Evolutionary conservation across 2,113 vertebrate genomes (phyloP), one percentile per base, ranked within the genome.

Genomic region (Myotis davidii): DNA sequence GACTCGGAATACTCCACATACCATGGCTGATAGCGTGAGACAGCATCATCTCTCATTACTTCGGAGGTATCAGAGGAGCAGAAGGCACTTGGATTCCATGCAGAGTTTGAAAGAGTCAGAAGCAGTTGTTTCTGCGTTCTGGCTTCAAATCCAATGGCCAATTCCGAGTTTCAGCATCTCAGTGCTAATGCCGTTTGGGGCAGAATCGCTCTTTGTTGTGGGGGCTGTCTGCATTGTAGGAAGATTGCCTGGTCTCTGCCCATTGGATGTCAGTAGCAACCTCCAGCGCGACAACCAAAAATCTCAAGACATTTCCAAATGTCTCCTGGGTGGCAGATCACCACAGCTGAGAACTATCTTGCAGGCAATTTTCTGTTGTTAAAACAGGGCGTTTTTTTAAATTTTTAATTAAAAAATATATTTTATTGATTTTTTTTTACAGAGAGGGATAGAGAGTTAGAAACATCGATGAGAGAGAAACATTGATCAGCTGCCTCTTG

Each of bases 1-100:
- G 65, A 67, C 42, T 70, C n/a, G 5, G 37, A 45, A 92, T 95
- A 52, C 39, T 96, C 95, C 37, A 89, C 78, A 93, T 91, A 34
- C 86, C 87, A 67, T 27, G n/a, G 29, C 89, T 87, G 54, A 84
- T 61, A 70, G 52, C 78, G n/a, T 61, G 69, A 82, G 54, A 56
- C 72, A 85, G 32, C 37, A 45, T 27, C 90, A 78, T 77, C 27
- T 90, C 81, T 83, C 74, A 76, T 79, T 94, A 13, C 70, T 95
- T 72, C 70, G 34, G 34, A 89, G 90, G 50, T 85, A 61, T n/a
- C 56, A 90, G 27, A 69, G 81, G 91, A 94, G 54, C 10, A 9
- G 85, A 84, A 95, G n/a, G 59, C 52, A 13, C 67, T 61, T 70
- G 73, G 50, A 56, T 85, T 78, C 67, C 94, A 78, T 84, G 34